These are phyloP conservation scores for Lota lota DNA, from an alignment of 2,113 vertebrate genomes.

Conservation along the genomic window DNA sequence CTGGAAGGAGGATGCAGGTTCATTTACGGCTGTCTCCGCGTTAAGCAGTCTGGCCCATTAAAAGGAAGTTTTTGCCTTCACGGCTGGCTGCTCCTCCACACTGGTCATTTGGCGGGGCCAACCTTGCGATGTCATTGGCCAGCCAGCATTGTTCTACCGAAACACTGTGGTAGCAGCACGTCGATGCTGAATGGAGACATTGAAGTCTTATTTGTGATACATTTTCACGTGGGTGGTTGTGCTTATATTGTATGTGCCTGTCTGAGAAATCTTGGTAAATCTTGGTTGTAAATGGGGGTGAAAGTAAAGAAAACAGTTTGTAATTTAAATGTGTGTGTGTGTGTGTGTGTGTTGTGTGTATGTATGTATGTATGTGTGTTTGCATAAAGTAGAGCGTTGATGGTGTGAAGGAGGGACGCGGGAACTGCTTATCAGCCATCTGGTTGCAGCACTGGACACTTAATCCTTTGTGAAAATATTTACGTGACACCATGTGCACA, in stretches of 20 bases:
- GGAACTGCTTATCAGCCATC: conserved; percentile 48
- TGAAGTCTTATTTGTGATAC: too few relatives aligned
- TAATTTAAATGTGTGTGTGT: not conserved
- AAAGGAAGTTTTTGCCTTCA: not conserved
- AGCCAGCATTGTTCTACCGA: not conserved
- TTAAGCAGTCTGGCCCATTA: conserved; percentile 16
- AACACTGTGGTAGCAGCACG: too few relatives aligned
- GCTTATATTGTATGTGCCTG: too few relatives aligned
- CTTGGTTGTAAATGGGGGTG: too few relatives aligned
- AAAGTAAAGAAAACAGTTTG: too few relatives aligned
- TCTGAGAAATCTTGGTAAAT: too few relatives aligned
- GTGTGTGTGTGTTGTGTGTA: conserved; percentile 8
- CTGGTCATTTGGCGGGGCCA: not conserved
- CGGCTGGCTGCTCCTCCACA: not conserved
- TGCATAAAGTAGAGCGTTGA: conserved; percentile 24
- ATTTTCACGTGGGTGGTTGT: too few relatives aligned
- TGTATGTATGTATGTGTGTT: conserved; percentile 12
- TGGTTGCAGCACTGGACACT: conserved; percentile 38
- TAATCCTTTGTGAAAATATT: conserved; percentile 57
- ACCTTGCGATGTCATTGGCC: not conserved
- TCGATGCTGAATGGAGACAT: too few relatives aligned
- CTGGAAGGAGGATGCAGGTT: conserved; percentile 9
- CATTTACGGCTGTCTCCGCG: conserved; percentile 62
- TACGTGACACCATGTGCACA: conserved; percentile 31
- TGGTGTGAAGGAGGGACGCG: conserved; percentile 37